These are phyloP conservation scores for Trachelus iudaicus DNA, from an alignment of 2,888 invertebrate species.

Conservation along the genomic window DNA sequence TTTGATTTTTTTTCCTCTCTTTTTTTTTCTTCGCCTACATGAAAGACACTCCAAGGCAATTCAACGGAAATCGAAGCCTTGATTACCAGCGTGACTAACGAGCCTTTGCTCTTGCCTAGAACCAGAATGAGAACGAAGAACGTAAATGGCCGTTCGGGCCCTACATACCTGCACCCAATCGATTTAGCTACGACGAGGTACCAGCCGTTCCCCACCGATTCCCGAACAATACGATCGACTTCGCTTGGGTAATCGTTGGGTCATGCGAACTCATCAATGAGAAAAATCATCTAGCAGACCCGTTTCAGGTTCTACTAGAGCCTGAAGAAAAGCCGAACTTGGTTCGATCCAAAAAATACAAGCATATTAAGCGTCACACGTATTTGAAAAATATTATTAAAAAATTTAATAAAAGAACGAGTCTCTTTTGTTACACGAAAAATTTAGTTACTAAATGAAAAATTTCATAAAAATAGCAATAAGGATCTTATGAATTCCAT, in stretches of 20 bases:
- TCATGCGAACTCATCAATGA: not conserved
- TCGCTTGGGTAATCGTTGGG: constrained; percentile 47
- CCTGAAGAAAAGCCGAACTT: not conserved
- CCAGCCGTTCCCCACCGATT: constrained; percentile 41
- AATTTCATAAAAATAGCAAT: not conserved
- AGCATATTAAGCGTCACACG: not conserved
- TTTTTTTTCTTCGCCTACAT: not conserved
- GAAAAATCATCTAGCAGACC: not conserved
- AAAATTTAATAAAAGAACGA: too few relatives aligned
- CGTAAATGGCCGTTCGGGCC: not conserved
- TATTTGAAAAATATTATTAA: too few relatives aligned
- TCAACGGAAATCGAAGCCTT: constrained; percentile 48
- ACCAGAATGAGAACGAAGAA: constrained; percentile 20
- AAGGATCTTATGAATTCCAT: not conserved
- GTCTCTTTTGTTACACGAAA: not conserved
- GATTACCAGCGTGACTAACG: constrained; percentile 59
- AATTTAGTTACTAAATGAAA: not conserved
- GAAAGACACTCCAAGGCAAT: constrained; percentile 30
- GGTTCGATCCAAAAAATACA: not conserved
- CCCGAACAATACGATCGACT: constrained; percentile 53
- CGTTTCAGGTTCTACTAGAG: not conserved
- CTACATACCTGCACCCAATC: constrained; percentile 47
- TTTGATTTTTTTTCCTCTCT: not conserved
- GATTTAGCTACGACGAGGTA: constrained; percentile 43
- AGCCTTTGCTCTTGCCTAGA: constrained; percentile 44